Evolutionary conservation across 1,140 invertebrate genomes (phyloP).

Genomic region (Atta cephalotes): DNA sequence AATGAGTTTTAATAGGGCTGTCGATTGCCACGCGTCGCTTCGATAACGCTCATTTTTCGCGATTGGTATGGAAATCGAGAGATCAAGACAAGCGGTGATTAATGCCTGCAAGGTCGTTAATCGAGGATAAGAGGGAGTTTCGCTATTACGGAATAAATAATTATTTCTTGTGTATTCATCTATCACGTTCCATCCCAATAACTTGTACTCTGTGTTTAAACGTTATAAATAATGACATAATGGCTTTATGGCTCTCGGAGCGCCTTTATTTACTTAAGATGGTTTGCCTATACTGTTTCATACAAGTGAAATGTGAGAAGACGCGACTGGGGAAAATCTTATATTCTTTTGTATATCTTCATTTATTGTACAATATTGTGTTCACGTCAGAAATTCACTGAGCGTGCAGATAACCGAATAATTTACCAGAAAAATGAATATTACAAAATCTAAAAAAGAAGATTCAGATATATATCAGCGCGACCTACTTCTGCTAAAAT

Average conservation of each 20-base stretch:
- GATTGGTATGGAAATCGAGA: constrained; percentile 34
- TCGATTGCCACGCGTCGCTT: constrained; percentile 13
- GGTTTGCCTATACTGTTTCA: not conserved
- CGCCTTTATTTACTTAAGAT: not conserved
- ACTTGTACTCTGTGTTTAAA: not conserved
- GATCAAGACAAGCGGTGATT: constrained; percentile 14
- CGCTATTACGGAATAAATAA: not conserved
- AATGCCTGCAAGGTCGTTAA: constrained; percentile 35
- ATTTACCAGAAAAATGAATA: not conserved
- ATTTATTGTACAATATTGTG: not conserved
- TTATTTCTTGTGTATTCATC: not conserved
- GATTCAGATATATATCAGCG: not conserved
- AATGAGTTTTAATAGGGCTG: constrained; percentile 17
- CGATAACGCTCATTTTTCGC: constrained; percentile 16
- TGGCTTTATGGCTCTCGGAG: not conserved
- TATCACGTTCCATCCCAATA: not conserved
- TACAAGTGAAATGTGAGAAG: constrained; percentile 21
- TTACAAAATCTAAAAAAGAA: not conserved
- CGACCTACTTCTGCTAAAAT: not conserved
- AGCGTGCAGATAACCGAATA: not conserved
- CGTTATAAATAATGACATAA: constrained; percentile 24
- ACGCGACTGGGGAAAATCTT: not conserved
- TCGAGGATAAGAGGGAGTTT: not conserved
- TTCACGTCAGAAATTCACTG: not conserved
- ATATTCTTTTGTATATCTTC: not conserved